These are phyloP conservation scores for Tenthredo amoena DNA, from an alignment of 2,888 invertebrate species.

Conservation along the genomic window DNA sequence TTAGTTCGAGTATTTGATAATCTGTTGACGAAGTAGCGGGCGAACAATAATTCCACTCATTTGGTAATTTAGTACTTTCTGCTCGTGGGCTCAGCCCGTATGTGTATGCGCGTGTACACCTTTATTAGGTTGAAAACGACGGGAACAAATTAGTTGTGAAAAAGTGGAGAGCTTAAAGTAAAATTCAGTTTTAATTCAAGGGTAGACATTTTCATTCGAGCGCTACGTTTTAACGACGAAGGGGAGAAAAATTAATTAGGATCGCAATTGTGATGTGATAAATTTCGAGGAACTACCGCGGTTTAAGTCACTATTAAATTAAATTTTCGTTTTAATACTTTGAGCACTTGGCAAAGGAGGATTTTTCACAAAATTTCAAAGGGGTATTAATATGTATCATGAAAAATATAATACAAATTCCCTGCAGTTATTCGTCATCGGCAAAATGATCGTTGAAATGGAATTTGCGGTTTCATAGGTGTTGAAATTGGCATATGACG, in stretches of 20 bases:
- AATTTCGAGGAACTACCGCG: slow-evolving; percentile 12
- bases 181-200: slow-evolving; percentile 31
- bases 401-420: background rate
- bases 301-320: background rate
- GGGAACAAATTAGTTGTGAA: slow-evolving; percentile 14
- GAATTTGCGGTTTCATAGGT: background rate
- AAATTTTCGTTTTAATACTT: background rate
- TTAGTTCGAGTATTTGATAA: background rate
- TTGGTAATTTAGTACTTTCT: background rate
- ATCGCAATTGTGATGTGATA: slow-evolving; percentile 14
- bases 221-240: slow-evolving; percentile 18
- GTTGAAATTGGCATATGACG: background rate
- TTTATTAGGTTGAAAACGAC: slow-evolving; percentile 1
- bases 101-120: background rate
- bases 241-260: slow-evolving; percentile 16
- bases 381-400: background rate
- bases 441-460: background rate
- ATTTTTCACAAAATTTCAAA: background rate
- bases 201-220: background rate
- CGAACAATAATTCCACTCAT: background rate
- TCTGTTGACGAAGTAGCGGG: background rate
- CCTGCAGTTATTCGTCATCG: background rate
- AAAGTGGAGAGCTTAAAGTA: slow-evolving; percentile 11
- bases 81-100: background rate
- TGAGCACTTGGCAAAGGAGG: background rate